Base-by-base conservation (phyloP, 2,888 invertebrate species). In the Thalpophila matura region DNA sequence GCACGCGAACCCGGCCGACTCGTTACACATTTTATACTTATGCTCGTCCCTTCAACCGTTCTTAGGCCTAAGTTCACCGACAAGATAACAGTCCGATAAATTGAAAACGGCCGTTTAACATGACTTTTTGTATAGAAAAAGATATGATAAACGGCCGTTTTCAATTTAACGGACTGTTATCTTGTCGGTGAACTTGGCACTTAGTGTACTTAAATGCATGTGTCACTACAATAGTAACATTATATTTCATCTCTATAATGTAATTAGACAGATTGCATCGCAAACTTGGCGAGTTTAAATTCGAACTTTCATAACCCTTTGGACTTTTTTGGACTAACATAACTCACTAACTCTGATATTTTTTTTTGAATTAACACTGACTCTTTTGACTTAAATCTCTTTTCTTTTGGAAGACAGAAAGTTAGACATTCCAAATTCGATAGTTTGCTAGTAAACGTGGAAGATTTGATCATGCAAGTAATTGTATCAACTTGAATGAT, bases 401-500 rank as follows among this genome's bases (percentile, higher is more conserved):
- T 53, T 56, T 37, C 57, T 73, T 61, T 66, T 51, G 54, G 40
- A 57, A 42, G 70, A 79, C 66, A 42, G 54, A 72, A 53, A 20
- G 54, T 68, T 76, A 87, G 88, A 90, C 89, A 85, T 84, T 85
- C 86, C 84, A 84, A 79, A 83, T 79, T 86, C 82, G 83, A 87
- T 86, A 87, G 89, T 89, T 91, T 88, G 86, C 88, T 83, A 81
- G 76, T 84, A 76, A 79, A 82, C 64, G 77, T 76, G 77, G 74
- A 88, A 91, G 89, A 88, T 91, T 90, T 88, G 76, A 86, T 83
- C 79, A 81, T 86, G 80, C 86, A 88, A 88, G 83, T 89, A 87
- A 50, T 57, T 65, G 70, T 89, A 89, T 91, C 87, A 88, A 89
- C 85, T 85, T 89, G 87, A 89, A 92, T 92, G 92, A 91, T 93